Percentiles rank a stretch among this genome's conserved stretches.
These are phyloP conservation scores for Drosophila siamana DNA, from an alignment of 2,888 invertebrate genomes.

Conservation along the genomic window DNA sequence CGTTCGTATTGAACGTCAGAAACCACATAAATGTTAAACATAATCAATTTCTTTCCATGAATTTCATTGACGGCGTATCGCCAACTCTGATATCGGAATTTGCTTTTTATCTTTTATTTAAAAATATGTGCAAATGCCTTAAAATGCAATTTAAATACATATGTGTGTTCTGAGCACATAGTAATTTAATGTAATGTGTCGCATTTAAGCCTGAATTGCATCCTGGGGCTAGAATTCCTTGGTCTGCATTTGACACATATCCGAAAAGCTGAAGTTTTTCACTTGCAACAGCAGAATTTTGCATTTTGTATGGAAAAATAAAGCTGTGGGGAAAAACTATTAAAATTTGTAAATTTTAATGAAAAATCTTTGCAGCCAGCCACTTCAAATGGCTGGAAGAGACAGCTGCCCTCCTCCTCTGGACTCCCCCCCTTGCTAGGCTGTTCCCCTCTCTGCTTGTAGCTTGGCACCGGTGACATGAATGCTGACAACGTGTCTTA, in stretches of 20 bases:
- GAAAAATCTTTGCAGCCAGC: conserved; percentile 70
- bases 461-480: conserved; percentile 69
- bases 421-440: not conserved
- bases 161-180: not conserved
- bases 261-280: conserved; percentile 43
- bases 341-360: conserved; percentile 72
- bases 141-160: conserved; percentile 8
- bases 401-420: conserved; percentile 1
- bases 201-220: conserved; percentile 38
- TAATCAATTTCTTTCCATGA: conserved; percentile 23
- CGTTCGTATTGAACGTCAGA: not conserved
- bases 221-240: conserved; percentile 37
- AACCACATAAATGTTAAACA: not conserved
- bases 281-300: conserved; percentile 50
- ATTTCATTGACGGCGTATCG: conserved; percentile 24
- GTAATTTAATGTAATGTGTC: conserved; percentile 39
- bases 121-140: not conserved
- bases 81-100: not conserved
- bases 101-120: not conserved
- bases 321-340: conserved; percentile 49
- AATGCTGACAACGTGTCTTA: conserved; percentile 82
- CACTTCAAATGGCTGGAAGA: conserved; percentile 65
- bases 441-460: conserved; percentile 10
- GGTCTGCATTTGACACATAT: conserved; percentile 58
- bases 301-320: conserved; percentile 23